Evolutionary conservation across 2,113 vertebrate genomes (phyloP).

Genomic region (Capreolus pygargus): DNA sequence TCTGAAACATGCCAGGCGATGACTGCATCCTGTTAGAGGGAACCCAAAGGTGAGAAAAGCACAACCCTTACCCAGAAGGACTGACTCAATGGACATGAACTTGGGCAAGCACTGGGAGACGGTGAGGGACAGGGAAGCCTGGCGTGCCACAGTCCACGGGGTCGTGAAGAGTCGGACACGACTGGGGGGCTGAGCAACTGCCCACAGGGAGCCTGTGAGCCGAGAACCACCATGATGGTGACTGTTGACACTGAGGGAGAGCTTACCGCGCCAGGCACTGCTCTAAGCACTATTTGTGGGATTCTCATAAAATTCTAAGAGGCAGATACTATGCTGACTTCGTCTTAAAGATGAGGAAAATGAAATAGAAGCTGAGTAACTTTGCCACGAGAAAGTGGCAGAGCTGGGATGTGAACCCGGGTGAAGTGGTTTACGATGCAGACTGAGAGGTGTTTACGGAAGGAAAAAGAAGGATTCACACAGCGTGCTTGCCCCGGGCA

Average conservation of each 20-base stretch:
- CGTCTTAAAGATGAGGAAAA: neutral
- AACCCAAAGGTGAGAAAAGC: neutral
- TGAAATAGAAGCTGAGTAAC: neutral
- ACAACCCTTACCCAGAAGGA: neutral
- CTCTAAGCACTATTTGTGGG: neutral
- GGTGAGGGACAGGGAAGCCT: neutral
- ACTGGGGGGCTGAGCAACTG: neutral
- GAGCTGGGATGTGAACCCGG: neutral
- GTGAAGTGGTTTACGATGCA: neutral
- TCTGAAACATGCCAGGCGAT: neutral
- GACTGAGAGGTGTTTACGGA: accelerated
- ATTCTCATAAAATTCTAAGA: neutral
- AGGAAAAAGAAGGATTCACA: accelerated
- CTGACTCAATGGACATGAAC: neutral
- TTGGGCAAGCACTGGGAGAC: neutral
- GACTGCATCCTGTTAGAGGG: neutral
- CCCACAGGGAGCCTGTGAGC: neutral
- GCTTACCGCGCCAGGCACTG: neutral
- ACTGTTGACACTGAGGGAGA: neutral
- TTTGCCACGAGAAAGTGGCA: neutral
- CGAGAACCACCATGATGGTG: accelerated
- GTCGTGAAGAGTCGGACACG: accelerated
- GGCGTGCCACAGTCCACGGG: neutral
- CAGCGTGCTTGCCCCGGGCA: accelerated
- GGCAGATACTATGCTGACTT: neutral